A percentile compares a stretch with the other conserved stretches of the same genome.
Evolutionary conservation across 2,888 invertebrate species (phyloP).

Genomic region (Heliothis peltigera): DNA sequence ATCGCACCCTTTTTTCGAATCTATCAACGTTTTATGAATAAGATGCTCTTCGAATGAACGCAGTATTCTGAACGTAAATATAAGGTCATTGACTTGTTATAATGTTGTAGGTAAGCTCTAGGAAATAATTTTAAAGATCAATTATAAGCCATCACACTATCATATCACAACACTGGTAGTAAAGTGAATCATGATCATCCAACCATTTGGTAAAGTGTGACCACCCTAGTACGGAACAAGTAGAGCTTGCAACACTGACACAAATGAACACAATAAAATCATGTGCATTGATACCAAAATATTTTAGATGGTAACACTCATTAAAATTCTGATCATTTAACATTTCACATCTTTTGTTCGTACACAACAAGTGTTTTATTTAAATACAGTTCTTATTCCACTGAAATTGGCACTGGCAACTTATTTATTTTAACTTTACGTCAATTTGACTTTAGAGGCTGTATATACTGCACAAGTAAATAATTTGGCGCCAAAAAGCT

Average conservation of each 20-base stretch:
- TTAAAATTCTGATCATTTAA: slow-evolving; percentile 68
- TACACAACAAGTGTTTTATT: slow-evolving; percentile 64
- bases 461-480: not conserved
- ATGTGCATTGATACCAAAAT: slow-evolving; percentile 49
- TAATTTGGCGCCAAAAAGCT: slow-evolving; percentile 1
- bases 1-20: slow-evolving; percentile 48
- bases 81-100: slow-evolving; percentile 67
- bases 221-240: slow-evolving; percentile 76
- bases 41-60: slow-evolving; percentile 76
- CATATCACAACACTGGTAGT: slow-evolving; percentile 72
- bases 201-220: slow-evolving; percentile 74
- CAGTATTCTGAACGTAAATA: slow-evolving; percentile 61
- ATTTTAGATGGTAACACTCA: slow-evolving; percentile 60
- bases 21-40: slow-evolving; percentile 63
- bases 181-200: slow-evolving; percentile 65
- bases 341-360: slow-evolving; percentile 67
- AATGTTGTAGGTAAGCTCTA: slow-evolving; percentile 67
- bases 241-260: slow-evolving; percentile 88
- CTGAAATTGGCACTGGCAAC: slow-evolving; percentile 33
- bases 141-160: slow-evolving; percentile 77
- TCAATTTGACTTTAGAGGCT: not conserved
- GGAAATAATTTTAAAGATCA: slow-evolving; percentile 63
- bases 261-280: slow-evolving; percentile 73
- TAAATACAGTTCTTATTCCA: slow-evolving; percentile 59
- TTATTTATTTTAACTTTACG: not conserved